Base-by-base conservation (phyloP, 2,888 invertebrate species). In the Leptopilina myrica region DNA sequence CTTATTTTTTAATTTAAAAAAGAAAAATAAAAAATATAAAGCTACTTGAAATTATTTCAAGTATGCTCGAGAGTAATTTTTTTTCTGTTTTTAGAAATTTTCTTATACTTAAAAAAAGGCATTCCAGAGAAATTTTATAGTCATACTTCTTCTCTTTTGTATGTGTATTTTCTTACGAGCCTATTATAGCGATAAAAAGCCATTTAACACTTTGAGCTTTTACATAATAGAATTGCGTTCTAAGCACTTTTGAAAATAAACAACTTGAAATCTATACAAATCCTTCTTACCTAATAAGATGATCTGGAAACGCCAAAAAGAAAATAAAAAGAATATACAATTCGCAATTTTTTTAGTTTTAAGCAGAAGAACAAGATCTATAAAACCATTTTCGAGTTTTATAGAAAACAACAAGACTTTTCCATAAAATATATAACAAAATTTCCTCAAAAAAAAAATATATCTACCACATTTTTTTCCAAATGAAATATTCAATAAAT, bases 191-290 rank as follows among this genome's bases (percentile, higher is more conserved):
- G 62, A 62, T 15, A 62, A 49, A 62, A 62, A 62, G 62, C 59
- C 59, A n/a, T 59, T 59, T 59, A 59, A 59, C 14, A 59, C 49
- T 59, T n/a, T 62, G 62, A 62, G 62, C 62, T 62, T 20, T 62
- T 62, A 62, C 62, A 20, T 62, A 62, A 62, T 62, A 62, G 20
- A 62, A 62, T 20, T 20, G 62, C 20, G 9, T 20, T 33, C 62
- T 62, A 62, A 20, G 15, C 9, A 15, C 20, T 62, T 62, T 15
- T 20, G 20, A 62, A 62, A 62, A 62, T 62, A 62, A n/a, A 62
- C 62, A 43, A 43, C 43, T 43, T 20, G 9, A 62, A 62, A 20
- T 62, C 62, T 62, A 62, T 20, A 62, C 62, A 62, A 43, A 62
- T 62, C 62, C 33, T n/a, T 6, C 62, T 62, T 62, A 20, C 20